Conservation (phyloP, 2,797 vertebrate species). For the Acanthurus lineatus region DNA sequence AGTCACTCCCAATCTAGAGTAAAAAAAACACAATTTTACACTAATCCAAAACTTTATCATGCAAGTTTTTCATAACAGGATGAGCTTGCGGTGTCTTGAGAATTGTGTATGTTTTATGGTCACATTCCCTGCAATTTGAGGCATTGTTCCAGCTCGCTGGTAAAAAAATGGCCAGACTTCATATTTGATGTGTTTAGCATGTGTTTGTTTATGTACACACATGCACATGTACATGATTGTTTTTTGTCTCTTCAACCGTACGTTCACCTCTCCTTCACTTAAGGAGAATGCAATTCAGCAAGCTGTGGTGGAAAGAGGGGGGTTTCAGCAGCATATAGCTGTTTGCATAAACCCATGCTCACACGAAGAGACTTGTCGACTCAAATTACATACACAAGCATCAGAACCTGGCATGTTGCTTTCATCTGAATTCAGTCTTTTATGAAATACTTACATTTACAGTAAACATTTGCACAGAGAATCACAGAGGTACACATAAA, state of each 20-base stretch:
- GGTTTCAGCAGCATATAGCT: slow-evolving; percentile 30
- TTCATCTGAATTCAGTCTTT: slow-evolving; percentile 33
- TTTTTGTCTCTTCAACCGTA: slow-evolving; percentile 20
- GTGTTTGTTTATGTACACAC: slow-evolving; percentile 15
- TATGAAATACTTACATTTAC: slow-evolving; percentile 23
- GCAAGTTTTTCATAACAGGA: not conserved
- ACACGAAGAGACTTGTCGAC: slow-evolving; percentile 41
- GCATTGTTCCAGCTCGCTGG: slow-evolving; percentile 5
- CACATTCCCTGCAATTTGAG: not conserved
- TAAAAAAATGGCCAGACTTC: slow-evolving; percentile 6
- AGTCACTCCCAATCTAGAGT: not conserved
- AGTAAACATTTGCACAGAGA: slow-evolving; percentile 25
- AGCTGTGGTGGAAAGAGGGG: slow-evolving; percentile 12
- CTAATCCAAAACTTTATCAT: not conserved
- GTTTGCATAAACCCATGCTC: slow-evolving; percentile 48
- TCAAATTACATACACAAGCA: slow-evolving; percentile 32
- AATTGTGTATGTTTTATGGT: not conserved
- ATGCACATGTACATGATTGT: slow-evolving; percentile 20
- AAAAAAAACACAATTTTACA: not conserved
- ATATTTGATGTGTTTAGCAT: slow-evolving; percentile 18
- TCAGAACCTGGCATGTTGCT: slow-evolving; percentile 39
- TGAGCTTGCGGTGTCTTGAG: not conserved
- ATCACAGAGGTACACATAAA: slow-evolving; percentile 17
- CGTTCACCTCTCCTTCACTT: not conserved
- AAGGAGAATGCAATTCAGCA: not conserved